Conservation (phyloP, 2,888 invertebrate species). For the Drosophila tanythrix region DNA sequence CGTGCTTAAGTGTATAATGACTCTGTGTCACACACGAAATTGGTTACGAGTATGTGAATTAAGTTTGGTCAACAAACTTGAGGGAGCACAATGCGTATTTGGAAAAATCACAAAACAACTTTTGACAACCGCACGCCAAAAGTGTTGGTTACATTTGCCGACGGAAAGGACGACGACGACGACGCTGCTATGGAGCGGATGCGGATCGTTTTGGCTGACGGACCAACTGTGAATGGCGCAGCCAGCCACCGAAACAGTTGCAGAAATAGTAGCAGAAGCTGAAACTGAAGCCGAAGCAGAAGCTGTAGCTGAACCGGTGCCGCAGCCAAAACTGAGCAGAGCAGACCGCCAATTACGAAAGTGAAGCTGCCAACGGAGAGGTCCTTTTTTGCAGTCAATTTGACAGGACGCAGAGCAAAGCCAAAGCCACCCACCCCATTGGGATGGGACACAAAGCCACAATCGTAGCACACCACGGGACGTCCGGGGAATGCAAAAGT, state of each 20-base stretch:
- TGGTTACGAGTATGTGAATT: constrained; percentile 5
- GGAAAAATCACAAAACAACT: constrained; percentile 23
- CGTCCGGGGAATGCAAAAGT: constrained; percentile 45
- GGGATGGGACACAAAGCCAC: constrained; percentile 49
- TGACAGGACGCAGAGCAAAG: constrained; percentile 79
- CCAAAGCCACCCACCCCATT: constrained; percentile 75
- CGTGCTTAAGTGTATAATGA: constrained; percentile 59
- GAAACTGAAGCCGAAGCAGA: constrained; percentile 13
- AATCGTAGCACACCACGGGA: constrained; percentile 42
- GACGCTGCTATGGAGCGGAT: constrained; percentile 53
- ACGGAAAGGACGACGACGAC: constrained; percentile 53
- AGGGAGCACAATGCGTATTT: constrained; percentile 18
- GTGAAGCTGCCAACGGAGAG: constrained; percentile 82
- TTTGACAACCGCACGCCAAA: constrained; percentile 38
- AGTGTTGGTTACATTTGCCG: constrained; percentile 53
- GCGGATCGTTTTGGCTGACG: constrained; percentile 79
- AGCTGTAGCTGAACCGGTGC: constrained; percentile 25
- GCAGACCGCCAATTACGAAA: constrained; percentile 83
- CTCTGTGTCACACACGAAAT: constrained; percentile 14
- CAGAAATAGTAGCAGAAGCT: constrained; percentile 30
- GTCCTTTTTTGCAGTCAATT: constrained; percentile 83
- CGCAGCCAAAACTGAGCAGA: constrained; percentile 52
- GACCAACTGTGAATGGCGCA: constrained; percentile 79
- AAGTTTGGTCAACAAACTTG: constrained; percentile 3
- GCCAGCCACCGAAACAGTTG: constrained; percentile 37